Evolutionary conservation across 1,140 invertebrate genomes (phyloP).

Genomic region (Archivesica marissinica): DNA sequence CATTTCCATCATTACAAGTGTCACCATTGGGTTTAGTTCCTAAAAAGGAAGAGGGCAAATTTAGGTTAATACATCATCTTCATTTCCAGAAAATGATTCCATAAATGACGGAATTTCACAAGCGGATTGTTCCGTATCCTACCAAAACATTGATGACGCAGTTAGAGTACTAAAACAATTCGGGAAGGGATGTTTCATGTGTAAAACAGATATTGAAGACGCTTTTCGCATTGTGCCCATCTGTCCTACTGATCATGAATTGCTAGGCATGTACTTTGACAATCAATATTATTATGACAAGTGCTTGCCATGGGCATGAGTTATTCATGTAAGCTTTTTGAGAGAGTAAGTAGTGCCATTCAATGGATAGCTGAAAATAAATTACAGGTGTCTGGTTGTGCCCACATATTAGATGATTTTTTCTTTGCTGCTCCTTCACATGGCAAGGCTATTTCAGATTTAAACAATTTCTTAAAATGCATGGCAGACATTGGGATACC

Average conservation of each 20-base stretch:
- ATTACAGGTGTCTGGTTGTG: not conserved
- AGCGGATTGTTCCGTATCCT: not conserved
- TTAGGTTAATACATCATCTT: conserved; percentile 60
- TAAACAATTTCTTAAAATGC: conserved; percentile 1
- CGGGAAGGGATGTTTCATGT: conserved; percentile 11
- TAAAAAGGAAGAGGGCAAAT: conserved; percentile 37
- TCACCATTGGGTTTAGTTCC: conserved; percentile 48
- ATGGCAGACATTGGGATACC: conserved; percentile 18
- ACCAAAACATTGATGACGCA: conserved; percentile 2
- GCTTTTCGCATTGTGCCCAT: conserved; percentile 54
- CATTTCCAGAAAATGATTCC: conserved; percentile 28
- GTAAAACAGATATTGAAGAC: conserved; percentile 58
- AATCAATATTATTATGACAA: conserved; percentile 56
- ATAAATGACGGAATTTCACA: not conserved
- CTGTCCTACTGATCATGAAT: conserved; percentile 46
- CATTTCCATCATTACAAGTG: conserved; percentile 35
- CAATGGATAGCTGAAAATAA: conserved; percentile 48
- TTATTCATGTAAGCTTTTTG: conserved; percentile 58
- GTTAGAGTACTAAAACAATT: not conserved
- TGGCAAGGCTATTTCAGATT: not conserved
- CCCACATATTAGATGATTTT: conserved; percentile 61
- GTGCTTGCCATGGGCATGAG: conserved; percentile 50
- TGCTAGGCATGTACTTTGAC: conserved; percentile 54
- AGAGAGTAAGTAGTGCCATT: conserved; percentile 47
- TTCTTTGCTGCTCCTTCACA: not conserved